Conservation (phyloP, 2,888 invertebrate species). For the Blastobasis lacticolella region DNA sequence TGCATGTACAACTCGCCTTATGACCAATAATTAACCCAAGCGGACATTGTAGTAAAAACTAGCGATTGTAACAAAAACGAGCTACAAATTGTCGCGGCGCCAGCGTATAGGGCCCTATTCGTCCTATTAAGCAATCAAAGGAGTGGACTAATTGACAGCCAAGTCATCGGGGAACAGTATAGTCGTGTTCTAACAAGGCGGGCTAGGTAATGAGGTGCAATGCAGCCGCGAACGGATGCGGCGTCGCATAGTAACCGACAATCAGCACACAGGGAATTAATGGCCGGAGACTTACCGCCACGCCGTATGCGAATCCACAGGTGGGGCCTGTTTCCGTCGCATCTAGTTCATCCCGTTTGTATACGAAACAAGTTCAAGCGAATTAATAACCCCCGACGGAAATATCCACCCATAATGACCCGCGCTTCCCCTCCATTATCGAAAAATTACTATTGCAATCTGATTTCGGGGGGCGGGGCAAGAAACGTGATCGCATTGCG, state of each 20-base stretch:
- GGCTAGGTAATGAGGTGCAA: constrained; percentile 51
- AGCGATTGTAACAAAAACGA: no score
- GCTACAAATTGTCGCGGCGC: neutral
- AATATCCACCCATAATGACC: constrained; percentile 58
- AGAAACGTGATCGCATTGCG: constrained; percentile 50
- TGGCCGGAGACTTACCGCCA: constrained; percentile 30
- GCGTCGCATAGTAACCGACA: constrained; percentile 45
- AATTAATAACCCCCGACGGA: constrained; percentile 52
- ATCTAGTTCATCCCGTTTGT: constrained; percentile 45
- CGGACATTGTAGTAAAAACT: neutral
- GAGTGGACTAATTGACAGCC: constrained; percentile 11
- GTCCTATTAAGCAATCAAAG: constrained; percentile 11
- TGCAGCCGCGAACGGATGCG: constrained; percentile 52
- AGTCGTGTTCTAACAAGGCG: constrained; percentile 25
- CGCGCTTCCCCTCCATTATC: constrained; percentile 58
- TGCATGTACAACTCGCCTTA: no score
- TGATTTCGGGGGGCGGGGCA: constrained; percentile 49
- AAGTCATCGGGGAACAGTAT: constrained; percentile 14
- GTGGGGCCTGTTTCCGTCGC: constrained; percentile 45
- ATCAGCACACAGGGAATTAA: constrained; percentile 54
- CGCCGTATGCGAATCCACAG: constrained; percentile 50
- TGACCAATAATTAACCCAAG: no score
- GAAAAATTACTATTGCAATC: constrained; percentile 65
- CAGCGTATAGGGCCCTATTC: neutral
- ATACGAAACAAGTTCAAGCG: constrained; percentile 43